Percentiles rank a stretch among this genome's conserved stretches.
phyloP scores from a whole-genome alignment of 2,888 invertebrate species.

The Cynaeus angustus region DNA sequence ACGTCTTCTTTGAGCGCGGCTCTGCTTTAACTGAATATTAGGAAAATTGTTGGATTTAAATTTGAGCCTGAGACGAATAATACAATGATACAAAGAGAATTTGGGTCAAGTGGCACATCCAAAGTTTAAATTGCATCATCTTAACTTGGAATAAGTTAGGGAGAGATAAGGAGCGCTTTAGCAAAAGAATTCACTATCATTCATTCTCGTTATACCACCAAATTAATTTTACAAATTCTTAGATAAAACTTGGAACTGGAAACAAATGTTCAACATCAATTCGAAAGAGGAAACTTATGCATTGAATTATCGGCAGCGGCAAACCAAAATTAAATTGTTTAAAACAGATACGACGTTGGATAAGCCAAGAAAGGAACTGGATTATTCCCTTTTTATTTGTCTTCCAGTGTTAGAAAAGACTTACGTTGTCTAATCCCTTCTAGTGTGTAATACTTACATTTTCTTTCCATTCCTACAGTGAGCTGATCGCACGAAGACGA shows the following conservation, averaged over 20 bases:
- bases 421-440: neutral
- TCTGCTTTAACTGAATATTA: slow-evolving; percentile 45
- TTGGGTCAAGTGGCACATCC: slow-evolving; percentile 62
- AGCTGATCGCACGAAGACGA: too few species aligned
- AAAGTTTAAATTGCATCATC: slow-evolving; percentile 66
- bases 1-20: slow-evolving; percentile 33
- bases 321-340: slow-evolving; percentile 35
- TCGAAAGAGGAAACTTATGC: slow-evolving; percentile 41
- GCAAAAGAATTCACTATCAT: slow-evolving; percentile 61
- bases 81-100: slow-evolving; percentile 62
- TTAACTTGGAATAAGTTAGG: slow-evolving; percentile 63
- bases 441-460: neutral
- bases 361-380: neutral
- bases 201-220: slow-evolving; percentile 60
- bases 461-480: neutral
- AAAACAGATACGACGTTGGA: neutral
- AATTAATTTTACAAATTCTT: slow-evolving; percentile 62
- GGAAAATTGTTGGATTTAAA: slow-evolving; percentile 57
- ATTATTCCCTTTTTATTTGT: neutral
- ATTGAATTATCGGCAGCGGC: slow-evolving; percentile 35
- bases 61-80: slow-evolving; percentile 54
- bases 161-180: slow-evolving; percentile 60
- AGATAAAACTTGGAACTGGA: slow-evolving; percentile 59
- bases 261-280: slow-evolving; percentile 60
- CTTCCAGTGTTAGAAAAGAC: neutral